Conservation (phyloP, 2,888 invertebrate species). For the Conomelus anceps region DNA sequence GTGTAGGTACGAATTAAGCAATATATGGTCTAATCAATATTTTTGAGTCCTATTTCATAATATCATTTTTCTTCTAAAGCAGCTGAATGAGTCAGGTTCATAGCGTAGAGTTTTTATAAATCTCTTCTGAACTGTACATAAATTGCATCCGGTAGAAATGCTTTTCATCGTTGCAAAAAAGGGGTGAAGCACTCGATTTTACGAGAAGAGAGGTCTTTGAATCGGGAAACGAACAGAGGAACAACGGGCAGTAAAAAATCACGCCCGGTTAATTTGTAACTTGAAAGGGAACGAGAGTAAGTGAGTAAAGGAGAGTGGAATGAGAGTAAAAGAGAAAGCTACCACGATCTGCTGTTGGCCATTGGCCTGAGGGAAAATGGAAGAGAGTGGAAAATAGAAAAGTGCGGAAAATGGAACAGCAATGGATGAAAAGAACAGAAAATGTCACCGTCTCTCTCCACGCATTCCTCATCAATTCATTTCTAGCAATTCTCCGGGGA, state of each 20-base stretch:
- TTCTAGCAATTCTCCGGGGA: neutral
- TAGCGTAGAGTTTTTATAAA: neutral
- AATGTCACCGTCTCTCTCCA: neutral
- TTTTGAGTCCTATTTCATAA: neutral
- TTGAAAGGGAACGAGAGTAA: neutral
- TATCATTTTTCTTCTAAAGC: neutral
- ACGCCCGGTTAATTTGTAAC: neutral
- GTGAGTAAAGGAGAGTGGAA: no score
- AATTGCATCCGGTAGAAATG: neutral
- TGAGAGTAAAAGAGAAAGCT: no score
- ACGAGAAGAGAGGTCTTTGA: neutral
- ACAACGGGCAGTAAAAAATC: neutral
- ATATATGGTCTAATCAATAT: neutral
- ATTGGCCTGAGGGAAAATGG: neutral
- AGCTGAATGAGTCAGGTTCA: neutral
- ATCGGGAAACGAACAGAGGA: neutral
- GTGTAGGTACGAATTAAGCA: no score
- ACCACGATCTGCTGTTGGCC: neutral
- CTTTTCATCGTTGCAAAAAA: neutral
- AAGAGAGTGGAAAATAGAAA: neutral
- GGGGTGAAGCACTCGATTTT: neutral
- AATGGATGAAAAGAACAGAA: neutral
- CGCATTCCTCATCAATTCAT: neutral
- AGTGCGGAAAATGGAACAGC: neutral
- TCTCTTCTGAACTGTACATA: neutral